Conservation (phyloP, 2,888 invertebrate genomes). For the Sinhomidia bicolor region DNA sequence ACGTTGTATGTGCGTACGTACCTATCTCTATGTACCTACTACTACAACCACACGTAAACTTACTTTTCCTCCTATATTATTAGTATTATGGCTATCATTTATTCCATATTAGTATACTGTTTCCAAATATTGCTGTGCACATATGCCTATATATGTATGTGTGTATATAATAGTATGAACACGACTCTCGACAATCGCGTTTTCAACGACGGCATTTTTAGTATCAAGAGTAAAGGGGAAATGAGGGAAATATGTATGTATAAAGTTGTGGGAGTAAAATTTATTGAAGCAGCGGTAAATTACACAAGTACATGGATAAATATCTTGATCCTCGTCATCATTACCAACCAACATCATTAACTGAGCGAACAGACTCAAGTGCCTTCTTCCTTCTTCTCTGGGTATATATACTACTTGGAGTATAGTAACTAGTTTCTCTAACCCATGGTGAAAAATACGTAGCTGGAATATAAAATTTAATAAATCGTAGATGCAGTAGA, state of each 20-base stretch:
- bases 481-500: no score
- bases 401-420: no score
- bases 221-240: background rate
- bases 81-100: no score
- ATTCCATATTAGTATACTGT: no score
- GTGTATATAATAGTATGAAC: background rate
- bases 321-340: background rate
- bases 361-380: background rate
- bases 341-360: background rate
- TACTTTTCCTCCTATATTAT: no score
- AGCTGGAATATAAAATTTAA: no score
- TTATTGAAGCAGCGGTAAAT: conserved; percentile 6
- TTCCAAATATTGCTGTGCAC: no score
- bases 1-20: background rate
- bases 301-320: background rate
- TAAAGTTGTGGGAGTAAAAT: conserved; percentile 5
- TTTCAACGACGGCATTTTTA: background rate
- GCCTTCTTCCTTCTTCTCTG: no score
- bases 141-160: no score
- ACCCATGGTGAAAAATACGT: no score
- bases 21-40: background rate
- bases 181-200: no score
- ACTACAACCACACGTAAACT: background rate
- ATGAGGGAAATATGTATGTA: background rate
- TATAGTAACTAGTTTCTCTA: no score